Base-by-base conservation (phyloP, 1,140 invertebrate species). In the Rhagoletis zephyria region DNA sequence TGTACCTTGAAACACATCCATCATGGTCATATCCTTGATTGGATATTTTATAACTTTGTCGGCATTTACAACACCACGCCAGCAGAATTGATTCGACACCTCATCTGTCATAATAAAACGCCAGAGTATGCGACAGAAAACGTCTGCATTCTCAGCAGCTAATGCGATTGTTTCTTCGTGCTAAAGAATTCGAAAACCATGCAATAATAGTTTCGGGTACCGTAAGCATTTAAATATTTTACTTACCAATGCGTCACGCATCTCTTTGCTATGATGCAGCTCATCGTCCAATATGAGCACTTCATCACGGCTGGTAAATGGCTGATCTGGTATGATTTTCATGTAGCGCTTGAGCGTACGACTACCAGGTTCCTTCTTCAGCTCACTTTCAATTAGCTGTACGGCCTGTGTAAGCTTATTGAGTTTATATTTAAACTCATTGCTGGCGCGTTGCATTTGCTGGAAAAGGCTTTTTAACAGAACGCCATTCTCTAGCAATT, bases 281-380 rank as follows among this genome's bases (percentile, higher is more conserved):
- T 86, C 85, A 19, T 65, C 63, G 48, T 86, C 85, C 60, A 86
- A 59, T 14, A 86, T 86, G 5, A 86, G 85, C 16, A 86, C 85
- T 65, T 86, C 85, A 9, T 86, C 85, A 4, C 85, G 85, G 12
- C 59, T 86, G 16, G 60, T 86, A 45, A 86, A 63, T 2, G 85
- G 85, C 10, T 65, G 59, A 86, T 86, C 85, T 16, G 85, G 85
- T 86, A 86, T 86, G n/a, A 86, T 86, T 65, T 86, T 86, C 85
- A 86, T 86, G 42, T 86, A 86, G 2, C 63, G 59, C 30, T 86
- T 86, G 7, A 45, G 19, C 59, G 42, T 81, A 56, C 74, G 74
- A 56, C n/a, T 51, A 81, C 48, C 74, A 12, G 74, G 74, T 19
- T 63, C 85, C 9, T 86, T 65, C 16, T 65, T 61, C 19, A 86